A percentile compares a stretch with the other conserved stretches of the same genome.
Evolutionary conservation across 2,888 invertebrate genomes (phyloP).

Genomic region (Agrypnus murinus): DNA sequence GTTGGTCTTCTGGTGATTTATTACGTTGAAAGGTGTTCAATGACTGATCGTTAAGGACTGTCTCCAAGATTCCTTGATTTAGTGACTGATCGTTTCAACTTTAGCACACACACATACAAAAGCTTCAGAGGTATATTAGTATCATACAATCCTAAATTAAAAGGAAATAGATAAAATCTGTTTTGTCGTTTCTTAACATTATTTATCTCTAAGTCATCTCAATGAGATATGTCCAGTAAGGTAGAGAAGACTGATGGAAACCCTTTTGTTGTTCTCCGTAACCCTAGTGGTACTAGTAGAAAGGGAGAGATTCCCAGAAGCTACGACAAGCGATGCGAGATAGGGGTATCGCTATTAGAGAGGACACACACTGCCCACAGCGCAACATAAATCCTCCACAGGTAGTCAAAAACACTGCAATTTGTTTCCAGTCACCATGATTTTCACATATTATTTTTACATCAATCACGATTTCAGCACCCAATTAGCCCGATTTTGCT

Average conservation of each 20-base stretch:
- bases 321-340: slow-evolving; percentile 37
- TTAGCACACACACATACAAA: slow-evolving; percentile 3
- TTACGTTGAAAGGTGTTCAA: slow-evolving; percentile 10
- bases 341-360: slow-evolving; percentile 49
- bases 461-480: slow-evolving; percentile 70
- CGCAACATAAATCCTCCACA: slow-evolving; percentile 66
- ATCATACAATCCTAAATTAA: slow-evolving; percentile 9
- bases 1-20: slow-evolving; percentile 14
- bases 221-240: slow-evolving; percentile 16
- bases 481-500: slow-evolving; percentile 65
- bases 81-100: slow-evolving; percentile 18
- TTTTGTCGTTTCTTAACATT: slow-evolving; percentile 10
- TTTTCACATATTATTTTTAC: slow-evolving; percentile 71
- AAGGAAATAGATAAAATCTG: slow-evolving; percentile 21
- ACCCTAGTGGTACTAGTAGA: neutral
- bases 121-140: slow-evolving; percentile 22
- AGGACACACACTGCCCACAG: slow-evolving; percentile 57
- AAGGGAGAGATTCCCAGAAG: slow-evolving; percentile 33
- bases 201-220: slow-evolving; percentile 22
- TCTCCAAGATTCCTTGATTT: slow-evolving; percentile 15
- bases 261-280: slow-evolving; percentile 29
- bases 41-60: slow-evolving; percentile 18
- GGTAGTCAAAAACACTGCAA: slow-evolving; percentile 65
- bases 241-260: slow-evolving; percentile 9
- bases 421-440: slow-evolving; percentile 68